A percentile compares a stretch with the other conserved stretches of the same genome.
Evolutionary conservation across 1,140 invertebrate species (phyloP).

Genomic region (Drosophila kepulauana): DNA sequence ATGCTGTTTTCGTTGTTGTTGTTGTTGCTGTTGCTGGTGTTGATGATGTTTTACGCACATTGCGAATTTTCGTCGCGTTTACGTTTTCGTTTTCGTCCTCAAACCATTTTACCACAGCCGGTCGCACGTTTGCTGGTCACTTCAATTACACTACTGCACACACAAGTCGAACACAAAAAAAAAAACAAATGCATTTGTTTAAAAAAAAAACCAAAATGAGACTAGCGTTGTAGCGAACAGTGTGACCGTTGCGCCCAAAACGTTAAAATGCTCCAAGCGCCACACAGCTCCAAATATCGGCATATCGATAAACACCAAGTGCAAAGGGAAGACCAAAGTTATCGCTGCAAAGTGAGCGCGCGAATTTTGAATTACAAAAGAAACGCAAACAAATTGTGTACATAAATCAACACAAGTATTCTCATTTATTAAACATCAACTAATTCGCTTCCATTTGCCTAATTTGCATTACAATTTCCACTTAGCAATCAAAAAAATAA

Average conservation of each 20-base stretch:
- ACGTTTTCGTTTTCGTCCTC: slow-evolving; percentile 42
- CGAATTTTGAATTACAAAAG: slow-evolving; percentile 11
- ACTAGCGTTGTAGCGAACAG: slow-evolving; percentile 48
- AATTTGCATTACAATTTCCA: slow-evolving; percentile 9
- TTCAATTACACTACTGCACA: slow-evolving; percentile 35
- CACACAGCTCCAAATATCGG: neutral
- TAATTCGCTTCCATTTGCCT: slow-evolving; percentile 20
- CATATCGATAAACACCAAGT: neutral
- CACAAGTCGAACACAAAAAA: slow-evolving; percentile 65
- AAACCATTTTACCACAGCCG: slow-evolving; percentile 42
- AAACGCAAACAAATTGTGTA: neutral
- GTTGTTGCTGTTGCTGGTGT: no score
- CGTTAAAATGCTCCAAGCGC: neutral
- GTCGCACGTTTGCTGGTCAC: slow-evolving; percentile 37
- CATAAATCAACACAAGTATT: slow-evolving; percentile 26
- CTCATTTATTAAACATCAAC: slow-evolving; percentile 66
- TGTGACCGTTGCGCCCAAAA: slow-evolving; percentile 32
- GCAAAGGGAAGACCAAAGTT: neutral
- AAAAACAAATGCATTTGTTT: slow-evolving; percentile 77
- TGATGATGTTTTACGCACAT: slow-evolving; percentile 53
- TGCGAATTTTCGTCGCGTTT: slow-evolving; percentile 39
- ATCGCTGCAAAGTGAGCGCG: neutral
- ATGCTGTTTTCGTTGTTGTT: neutral
- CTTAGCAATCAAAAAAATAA: slow-evolving; percentile 19
- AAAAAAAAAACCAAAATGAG: slow-evolving; percentile 75